Evolutionary conservation across 2,888 invertebrate species (phyloP), one percentile per base, ranked within the genome.

Genomic region (Lasioglossum zephyrum): DNA sequence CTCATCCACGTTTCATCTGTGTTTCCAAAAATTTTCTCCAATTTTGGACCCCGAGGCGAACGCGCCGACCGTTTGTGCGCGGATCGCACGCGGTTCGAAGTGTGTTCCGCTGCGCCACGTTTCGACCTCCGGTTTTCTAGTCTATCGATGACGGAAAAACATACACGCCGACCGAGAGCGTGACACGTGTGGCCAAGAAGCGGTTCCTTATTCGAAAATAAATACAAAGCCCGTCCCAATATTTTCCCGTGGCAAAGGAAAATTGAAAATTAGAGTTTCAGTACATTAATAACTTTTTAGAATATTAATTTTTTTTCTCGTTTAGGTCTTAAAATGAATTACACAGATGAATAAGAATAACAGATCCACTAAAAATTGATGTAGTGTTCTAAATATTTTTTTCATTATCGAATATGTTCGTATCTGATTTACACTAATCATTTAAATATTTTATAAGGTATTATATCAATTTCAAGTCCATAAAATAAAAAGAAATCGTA

Each of bases 1-100:
- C 57, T 82, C 82, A 73, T 82, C 66, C 57, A 73, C 77, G 76
- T 77, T 84, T 82, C 77, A 77, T 82, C 73, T 69, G 36, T 81
- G 49, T 63, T 41, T n/a, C 81, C 57, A 63, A 81, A 83, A 83
- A 75, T 76, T 76, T 36, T 5, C 36, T 18, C 53, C 77, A 70
- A 70, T 70, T 36, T 16, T 18, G 11, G 18, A 47, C 26, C 44
- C 36, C 6, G 26, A 31, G 66, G 36, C 47, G 26, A 47, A 8
- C n/a, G 11, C 9, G n/a, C 6, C n/a, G n/a, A 36, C 2, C 77
- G 77, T 70, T 77, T 41, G 49, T 26, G 49, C 49, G 4, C n/a
- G 41, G 26, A 49, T 63, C 72, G 60, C 49, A 49, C 49, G 49
- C 49, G 49, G 6, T 22, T 26, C 16, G 39, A 53, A 70, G 39